Evolutionary conservation across 2,797 vertebrate genomes (phyloP), one percentile per base, ranked within the genome.

Genomic region (Gadopsis bispinosus): DNA sequence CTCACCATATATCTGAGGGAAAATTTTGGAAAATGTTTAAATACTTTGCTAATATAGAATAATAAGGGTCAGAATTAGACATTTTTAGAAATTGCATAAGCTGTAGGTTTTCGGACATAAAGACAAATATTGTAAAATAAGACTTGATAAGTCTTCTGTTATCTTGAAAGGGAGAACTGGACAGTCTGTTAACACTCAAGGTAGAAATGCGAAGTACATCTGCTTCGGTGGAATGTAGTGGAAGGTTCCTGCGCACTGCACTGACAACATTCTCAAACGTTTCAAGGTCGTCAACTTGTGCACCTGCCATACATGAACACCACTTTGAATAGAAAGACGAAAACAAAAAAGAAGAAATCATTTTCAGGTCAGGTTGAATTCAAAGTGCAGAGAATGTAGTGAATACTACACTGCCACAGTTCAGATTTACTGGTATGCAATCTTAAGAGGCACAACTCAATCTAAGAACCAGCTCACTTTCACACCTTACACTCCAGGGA

Each of bases 201-300:
- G 45, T 37, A 37, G n/a, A 16, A 47, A 37, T 16, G 37, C n/a
- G 9, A 33, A 26, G 17, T 14, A 43, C 11, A 39, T 19, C 63
- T 53, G 39, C 33, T 19, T 16, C 54, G 29, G 48, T 41, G 48
- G 62, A 67, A 71, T 55, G 63, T 22, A 50, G 43, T 72, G 37
- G 45, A 43, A 47, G 13, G 22, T 51, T 51, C 11, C 53, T 14
- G 11, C 29, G 1, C 41, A 45, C 60, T 26, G 29, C 47, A 54
- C 76, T 1, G 14, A 51, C 33, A 61, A 54, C 51, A 69, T 50
- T 80, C 29, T 35, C 33, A 31, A 55, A 35, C 9, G 12, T 63
- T 73, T 59, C 53, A 50, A 54, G 29, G 19, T 12, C 0, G 5
- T 35, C 58, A 33, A 29, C 14, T 55, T 35, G n/a, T 65, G 48